phyloP scores from a whole-genome alignment of 2,797 vertebrate species.

The Threskiornis aethiopicus region DNA sequence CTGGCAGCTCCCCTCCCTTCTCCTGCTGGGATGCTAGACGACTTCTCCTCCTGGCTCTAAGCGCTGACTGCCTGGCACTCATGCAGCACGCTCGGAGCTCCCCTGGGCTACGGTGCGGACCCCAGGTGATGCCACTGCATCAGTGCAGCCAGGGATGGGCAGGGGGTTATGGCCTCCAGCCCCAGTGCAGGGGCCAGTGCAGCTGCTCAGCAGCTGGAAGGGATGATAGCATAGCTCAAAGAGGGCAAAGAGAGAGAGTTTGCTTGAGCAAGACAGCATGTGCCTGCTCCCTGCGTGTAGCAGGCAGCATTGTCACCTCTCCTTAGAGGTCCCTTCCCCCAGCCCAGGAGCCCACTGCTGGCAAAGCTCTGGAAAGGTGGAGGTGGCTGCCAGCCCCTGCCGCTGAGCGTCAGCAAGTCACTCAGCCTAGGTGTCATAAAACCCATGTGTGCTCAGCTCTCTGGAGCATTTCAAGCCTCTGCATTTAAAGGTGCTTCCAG shows the following conservation, averaged over 20 bases:
- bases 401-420: rapidly evolving
- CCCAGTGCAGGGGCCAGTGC: not conserved
- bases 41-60: not conserved
- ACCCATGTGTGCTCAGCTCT: not conserved
- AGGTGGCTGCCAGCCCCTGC: not conserved
- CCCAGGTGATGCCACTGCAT: not conserved
- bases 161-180: not conserved
- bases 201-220: not conserved
- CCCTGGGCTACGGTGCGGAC: not conserved
- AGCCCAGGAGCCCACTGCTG: not conserved
- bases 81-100: rapidly evolving
- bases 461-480: not conserved
- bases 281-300: not conserved
- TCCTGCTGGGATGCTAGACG: not conserved
- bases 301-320: not conserved
- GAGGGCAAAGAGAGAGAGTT: not conserved
- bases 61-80: not conserved
- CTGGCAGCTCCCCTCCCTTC: not conserved
- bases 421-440: not conserved
- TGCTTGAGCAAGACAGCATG: not conserved
- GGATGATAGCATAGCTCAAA: not conserved
- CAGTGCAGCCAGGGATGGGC: not conserved
- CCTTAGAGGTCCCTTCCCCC: not conserved
- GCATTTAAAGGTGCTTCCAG: not conserved
- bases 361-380: not conserved